Conservation (phyloP, 2,113 vertebrate genomes). For the Psittacula cyanocephala region DNA sequence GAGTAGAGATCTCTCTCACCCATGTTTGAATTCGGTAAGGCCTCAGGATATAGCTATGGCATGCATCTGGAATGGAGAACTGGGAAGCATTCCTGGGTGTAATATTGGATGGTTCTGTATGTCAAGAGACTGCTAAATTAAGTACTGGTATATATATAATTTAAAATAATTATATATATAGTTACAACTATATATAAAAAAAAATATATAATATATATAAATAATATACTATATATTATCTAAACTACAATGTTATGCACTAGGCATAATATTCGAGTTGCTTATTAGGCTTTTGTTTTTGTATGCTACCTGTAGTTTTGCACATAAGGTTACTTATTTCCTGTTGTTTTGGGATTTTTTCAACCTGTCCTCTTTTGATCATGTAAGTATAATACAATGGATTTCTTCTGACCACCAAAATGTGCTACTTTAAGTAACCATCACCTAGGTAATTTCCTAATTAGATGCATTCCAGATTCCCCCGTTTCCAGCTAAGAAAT, state of each 20-base stretch:
- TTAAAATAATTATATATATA: background rate
- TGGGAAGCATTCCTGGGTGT: background rate
- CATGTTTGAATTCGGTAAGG: background rate
- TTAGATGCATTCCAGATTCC: background rate
- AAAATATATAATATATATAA: background rate
- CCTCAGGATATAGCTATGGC: background rate
- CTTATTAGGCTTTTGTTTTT: background rate
- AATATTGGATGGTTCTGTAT: background rate
- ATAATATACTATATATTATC: background rate
- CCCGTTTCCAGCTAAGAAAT: background rate
- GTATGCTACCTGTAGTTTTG: background rate
- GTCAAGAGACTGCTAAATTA: background rate
- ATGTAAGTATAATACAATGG: fast-evolving
- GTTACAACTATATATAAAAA: background rate
- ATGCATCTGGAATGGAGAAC: background rate
- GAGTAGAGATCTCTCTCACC: background rate
- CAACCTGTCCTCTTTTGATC: background rate
- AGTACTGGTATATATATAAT: background rate
- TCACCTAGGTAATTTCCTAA: background rate
- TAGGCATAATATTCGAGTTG: background rate
- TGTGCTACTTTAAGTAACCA: background rate
- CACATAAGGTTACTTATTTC: background rate
- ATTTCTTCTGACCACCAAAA: background rate
- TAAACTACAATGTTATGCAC: background rate
- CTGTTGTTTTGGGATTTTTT: background rate